Percentiles rank a stretch among this genome's conserved stretches.
Evolutionary conservation across 2,888 invertebrate species (phyloP).

Genomic region (Nesidiocoris tenuis): DNA sequence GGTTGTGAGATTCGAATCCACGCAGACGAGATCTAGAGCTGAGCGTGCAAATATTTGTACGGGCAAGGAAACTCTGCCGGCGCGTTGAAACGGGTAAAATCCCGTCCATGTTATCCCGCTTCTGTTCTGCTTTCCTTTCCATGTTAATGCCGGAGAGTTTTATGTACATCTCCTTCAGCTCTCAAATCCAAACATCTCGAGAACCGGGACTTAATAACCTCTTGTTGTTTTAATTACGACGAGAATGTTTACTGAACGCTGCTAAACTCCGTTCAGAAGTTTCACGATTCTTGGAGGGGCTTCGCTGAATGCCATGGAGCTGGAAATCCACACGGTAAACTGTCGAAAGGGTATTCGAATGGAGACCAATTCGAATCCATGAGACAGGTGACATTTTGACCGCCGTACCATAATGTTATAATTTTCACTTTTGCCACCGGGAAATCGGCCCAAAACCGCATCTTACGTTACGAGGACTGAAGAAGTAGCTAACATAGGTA

Average conservation of each 20-base stretch:
- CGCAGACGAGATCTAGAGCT: background rate
- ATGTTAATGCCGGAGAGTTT: conserved; percentile 10
- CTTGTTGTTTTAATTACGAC: conserved; percentile 32
- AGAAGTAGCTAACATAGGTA: no score
- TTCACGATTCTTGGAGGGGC: background rate
- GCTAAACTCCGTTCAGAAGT: conserved; percentile 3
- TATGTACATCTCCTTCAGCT: conserved; percentile 35
- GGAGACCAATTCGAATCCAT: no score
- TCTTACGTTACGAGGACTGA: no score
- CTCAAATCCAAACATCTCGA: conserved; percentile 34
- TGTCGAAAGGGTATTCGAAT: no score
- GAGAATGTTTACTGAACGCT: conserved; percentile 24
- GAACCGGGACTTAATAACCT: conserved; percentile 22
- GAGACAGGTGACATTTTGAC: no score
- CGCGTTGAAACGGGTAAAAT: background rate
- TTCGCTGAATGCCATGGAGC: no score
- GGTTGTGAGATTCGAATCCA: background rate
- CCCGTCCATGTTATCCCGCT: background rate
- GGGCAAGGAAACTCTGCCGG: background rate
- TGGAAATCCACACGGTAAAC: no score
- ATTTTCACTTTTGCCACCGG: no score
- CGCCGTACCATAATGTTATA: no score
- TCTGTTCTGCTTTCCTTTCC: background rate
- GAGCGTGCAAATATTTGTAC: background rate
- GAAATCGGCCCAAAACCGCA: no score